These are phyloP conservation scores for Hirundo rustica DNA, from an alignment of 2,797 vertebrate genomes.

Conservation along the genomic window DNA sequence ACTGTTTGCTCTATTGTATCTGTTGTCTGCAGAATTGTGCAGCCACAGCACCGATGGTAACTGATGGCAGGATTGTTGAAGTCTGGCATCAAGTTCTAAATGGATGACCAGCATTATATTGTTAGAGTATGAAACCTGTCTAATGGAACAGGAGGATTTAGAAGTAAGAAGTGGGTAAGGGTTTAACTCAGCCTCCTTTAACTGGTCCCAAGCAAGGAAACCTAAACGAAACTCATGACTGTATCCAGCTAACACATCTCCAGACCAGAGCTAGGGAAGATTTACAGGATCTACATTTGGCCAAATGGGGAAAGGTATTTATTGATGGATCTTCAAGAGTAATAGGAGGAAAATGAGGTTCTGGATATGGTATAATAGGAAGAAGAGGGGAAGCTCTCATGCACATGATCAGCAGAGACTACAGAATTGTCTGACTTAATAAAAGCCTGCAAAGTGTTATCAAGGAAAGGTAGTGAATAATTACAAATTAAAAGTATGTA, in stretches of 20 bases:
- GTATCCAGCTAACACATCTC: not conserved
- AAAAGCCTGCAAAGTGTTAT: not conserved
- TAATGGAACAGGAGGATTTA: not conserved
- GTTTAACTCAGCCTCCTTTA: not conserved
- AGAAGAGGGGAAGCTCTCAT: not conserved
- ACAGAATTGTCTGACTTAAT: not conserved
- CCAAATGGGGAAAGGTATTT: not conserved
- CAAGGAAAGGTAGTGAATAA: not conserved
- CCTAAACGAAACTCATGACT: not conserved
- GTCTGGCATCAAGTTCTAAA: not conserved
- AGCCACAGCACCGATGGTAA: not conserved
- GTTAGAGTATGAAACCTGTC: not conserved
- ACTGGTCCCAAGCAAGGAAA: not conserved
- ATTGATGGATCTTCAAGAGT: not conserved
- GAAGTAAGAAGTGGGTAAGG: not conserved
- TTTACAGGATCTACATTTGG: not conserved
- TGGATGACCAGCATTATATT: not conserved
- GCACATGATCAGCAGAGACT: not conserved
- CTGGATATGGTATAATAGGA: not conserved
- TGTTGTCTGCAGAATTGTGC: not conserved
- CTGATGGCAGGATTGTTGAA: not conserved
- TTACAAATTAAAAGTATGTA: not conserved
- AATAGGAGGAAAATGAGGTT: not conserved
- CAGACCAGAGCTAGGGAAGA: not conserved
- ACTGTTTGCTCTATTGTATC: not conserved